Evolutionary conservation across 2,797 vertebrate species (phyloP), one percentile per base, ranked within the genome.

Genomic region (Petrocephalus schoutedeni): DNA sequence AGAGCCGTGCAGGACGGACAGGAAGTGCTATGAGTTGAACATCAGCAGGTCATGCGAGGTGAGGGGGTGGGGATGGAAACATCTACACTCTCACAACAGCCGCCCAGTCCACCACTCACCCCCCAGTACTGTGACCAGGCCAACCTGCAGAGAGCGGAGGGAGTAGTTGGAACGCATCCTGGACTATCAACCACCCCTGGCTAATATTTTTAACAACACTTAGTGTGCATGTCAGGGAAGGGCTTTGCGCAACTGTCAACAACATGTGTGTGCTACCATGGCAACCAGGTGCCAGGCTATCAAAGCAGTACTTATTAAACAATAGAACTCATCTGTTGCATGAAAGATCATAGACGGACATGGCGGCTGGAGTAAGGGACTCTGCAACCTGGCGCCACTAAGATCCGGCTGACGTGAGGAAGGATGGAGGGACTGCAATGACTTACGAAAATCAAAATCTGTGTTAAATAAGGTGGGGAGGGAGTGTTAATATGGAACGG

Each of bases 71-170:
- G 21, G 49, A 21, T 49, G 61, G 21, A 16, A 51, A 32, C n/a
- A 28, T 49, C 14, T 14, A 87, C 58, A 51, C 86, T 54, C n/a
- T 45, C 12, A 64, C 87, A 83, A 19, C 71, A 28, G 19, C 45
- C 36, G 57, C 36, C 83, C 80, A 83, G 80, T 53, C 80, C 49
- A 51, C 80, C 80, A 83, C 32, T 41, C 71, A 59, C 54, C 83
- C 54, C 51, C 83, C 54, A 53, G 85, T 61, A 86, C 57, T 86
- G 85, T 36, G 57, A 86, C 84, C 53, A 86, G 84, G 84, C 84
- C 84, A 86, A 86, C 84, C 56, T 86, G 84, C 84, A 86, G 84
- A 58, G 84, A 86, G 84, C 84, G 53, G 84, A 86, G 84, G 84
- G 23, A 57, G 84, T 86, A 16, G 54, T 57, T 86, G 84, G 84